These are phyloP conservation scores for Elachura formosa DNA, from an alignment of 2,113 vertebrate genomes.

Conservation along the genomic window DNA sequence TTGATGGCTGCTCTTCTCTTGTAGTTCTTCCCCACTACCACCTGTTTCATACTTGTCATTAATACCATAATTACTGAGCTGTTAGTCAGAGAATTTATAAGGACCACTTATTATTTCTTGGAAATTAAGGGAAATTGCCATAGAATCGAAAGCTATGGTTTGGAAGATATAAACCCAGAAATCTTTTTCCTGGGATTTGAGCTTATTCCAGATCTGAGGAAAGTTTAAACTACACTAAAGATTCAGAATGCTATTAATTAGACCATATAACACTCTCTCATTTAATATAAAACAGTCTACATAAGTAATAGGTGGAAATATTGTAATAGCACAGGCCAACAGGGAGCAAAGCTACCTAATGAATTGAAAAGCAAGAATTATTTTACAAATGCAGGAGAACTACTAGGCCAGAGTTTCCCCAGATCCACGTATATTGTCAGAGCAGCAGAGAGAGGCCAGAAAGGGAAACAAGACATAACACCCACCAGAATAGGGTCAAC, in stretches of 20 bases:
- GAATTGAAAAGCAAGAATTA: neutral
- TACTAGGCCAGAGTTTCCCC: neutral
- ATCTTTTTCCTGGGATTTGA: conserved; percentile 21
- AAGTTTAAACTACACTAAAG: neutral
- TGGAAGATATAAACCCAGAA: neutral
- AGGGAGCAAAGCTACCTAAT: neutral
- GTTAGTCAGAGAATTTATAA: conserved; percentile 36
- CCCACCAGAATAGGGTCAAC: neutral
- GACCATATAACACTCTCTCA: neutral
- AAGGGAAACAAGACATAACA: neutral
- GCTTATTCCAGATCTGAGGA: neutral
- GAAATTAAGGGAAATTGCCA: neutral
- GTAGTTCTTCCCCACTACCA: neutral
- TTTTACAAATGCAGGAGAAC: neutral
- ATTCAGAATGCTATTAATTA: conserved; percentile 7
- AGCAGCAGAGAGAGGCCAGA: neutral
- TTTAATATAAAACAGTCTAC: neutral
- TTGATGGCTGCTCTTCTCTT: neutral
- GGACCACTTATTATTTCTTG: neutral
- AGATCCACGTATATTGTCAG: neutral
- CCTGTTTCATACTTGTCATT: neutral
- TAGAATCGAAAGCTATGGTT: neutral
- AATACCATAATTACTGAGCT: conserved; percentile 7
- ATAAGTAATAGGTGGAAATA: neutral
- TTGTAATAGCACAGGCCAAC: neutral